Evolutionary conservation across 2,113 vertebrate genomes (phyloP).

Genomic region (Aphyosemion australe): DNA sequence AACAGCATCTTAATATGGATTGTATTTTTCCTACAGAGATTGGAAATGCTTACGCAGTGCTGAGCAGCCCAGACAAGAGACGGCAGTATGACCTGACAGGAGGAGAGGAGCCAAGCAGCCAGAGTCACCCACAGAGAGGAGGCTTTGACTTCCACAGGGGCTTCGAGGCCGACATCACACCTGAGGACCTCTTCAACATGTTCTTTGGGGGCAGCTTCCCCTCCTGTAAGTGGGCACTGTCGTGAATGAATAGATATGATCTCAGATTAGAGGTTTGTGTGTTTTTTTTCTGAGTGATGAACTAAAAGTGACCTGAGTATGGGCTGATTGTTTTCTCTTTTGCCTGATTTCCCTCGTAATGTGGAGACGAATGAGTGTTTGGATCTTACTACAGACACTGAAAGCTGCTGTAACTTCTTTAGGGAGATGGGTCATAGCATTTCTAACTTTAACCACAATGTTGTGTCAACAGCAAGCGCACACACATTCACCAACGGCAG

Average conservation of each 20-base stretch:
- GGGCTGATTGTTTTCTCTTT: too few relatives aligned
- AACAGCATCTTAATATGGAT: background rate
- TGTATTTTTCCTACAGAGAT: conserved; percentile 82
- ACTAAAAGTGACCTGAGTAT: too few relatives aligned
- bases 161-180: conserved; percentile 96
- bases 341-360: too few relatives aligned
- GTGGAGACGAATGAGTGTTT: background rate
- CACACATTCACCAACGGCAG: conserved; percentile 92
- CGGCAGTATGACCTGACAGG: conserved; percentile 94
- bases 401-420: background rate
- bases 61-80: conserved; percentile 93
- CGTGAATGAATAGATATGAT: background rate
- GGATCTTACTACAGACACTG: background rate
- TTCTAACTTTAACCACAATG: conserved; percentile 6
- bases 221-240: conserved; percentile 80
- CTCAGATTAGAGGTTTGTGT: too few relatives aligned
- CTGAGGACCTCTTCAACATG: conserved; percentile 98
- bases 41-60: conserved; percentile 93
- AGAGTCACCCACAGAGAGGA: conserved; percentile 82
- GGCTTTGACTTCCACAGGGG: conserved; percentile 94
- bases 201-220: conserved; percentile 96
- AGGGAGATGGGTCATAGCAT: background rate
- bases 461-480: conserved; percentile 80
- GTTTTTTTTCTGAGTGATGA: too few relatives aligned
- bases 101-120: conserved; percentile 86